A percentile compares a stretch with the other conserved stretches of the same genome.
Conservation (phyloP, 2,113 vertebrate species). For the Clinocottus analis region DNA sequence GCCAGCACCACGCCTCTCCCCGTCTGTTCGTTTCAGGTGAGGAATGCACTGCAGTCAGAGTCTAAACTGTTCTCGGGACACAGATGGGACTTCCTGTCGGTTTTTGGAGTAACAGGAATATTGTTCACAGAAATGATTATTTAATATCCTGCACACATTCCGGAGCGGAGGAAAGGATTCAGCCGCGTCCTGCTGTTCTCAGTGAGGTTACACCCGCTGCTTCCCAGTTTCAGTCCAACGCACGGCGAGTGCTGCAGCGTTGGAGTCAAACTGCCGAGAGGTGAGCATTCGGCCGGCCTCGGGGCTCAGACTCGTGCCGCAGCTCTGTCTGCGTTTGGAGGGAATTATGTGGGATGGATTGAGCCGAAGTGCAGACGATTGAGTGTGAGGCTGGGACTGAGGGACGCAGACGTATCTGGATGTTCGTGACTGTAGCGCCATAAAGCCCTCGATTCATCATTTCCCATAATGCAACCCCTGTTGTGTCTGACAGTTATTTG, state of each 20-base stretch:
- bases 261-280: constrained; percentile 11
- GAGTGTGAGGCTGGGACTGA: constrained; percentile 2
- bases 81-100: constrained; percentile 72
- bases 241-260: constrained; percentile 1
- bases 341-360: constrained; percentile 6
- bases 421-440: neutral
- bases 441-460: neutral
- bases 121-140: constrained; percentile 53
- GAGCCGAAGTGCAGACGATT: constrained; percentile 17
- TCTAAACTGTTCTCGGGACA: constrained; percentile 48
- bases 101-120: constrained; percentile 62
- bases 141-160: constrained; percentile 64
- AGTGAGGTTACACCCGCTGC: constrained; percentile 29
- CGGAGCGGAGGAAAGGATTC: constrained; percentile 20
- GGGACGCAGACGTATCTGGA: neutral
- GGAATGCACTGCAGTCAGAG: constrained; percentile 41
- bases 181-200: constrained; percentile 17
- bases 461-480: constrained; percentile 12
- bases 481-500: too few species aligned
- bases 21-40: constrained; percentile 45
- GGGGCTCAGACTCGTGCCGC: too few species aligned
- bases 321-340: neutral
- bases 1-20: constrained; percentile 11
- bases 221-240: constrained; percentile 29
- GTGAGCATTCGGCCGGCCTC: too few species aligned